These are phyloP conservation scores for Lerista edwardsae DNA, from an alignment of 2,797 vertebrate species.

Conservation along the genomic window DNA sequence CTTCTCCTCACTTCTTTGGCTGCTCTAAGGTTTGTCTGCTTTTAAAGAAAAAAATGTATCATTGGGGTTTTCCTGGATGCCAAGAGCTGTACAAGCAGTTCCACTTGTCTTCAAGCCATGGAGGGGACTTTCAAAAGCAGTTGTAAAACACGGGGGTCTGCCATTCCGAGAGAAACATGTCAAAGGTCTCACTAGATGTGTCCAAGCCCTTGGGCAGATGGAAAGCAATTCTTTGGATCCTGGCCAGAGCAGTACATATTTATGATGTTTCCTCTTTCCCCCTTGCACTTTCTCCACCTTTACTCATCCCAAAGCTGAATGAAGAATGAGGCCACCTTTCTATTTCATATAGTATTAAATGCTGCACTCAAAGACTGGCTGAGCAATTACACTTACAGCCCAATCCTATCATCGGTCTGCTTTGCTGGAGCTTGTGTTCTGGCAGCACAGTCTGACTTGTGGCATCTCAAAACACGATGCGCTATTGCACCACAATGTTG, in stretches of 20 bases:
- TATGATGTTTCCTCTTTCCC: background rate
- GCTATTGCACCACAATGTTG: no score
- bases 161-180: background rate
- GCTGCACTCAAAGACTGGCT: no score
- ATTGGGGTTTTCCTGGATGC: background rate
- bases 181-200: background rate
- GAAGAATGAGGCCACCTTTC: background rate
- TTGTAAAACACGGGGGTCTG: background rate
- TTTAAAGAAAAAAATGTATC: background rate
- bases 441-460: no score
- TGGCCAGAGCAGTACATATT: background rate
- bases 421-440: no score
- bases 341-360: no score
- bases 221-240: background rate
- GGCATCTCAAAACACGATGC: no score
- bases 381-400: no score
- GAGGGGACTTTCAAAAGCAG: background rate
- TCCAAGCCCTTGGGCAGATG: no score
- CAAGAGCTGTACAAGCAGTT: background rate
- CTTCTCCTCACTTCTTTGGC: background rate
- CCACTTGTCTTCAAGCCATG: no score
- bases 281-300: background rate
- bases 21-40: background rate
- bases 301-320: background rate
- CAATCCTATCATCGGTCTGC: no score